Percentiles rank a stretch among this genome's conserved stretches.
These are phyloP conservation scores for Dicrurus megarhynchus DNA, from an alignment of 2,113 vertebrate genomes.

Conservation along the genomic window DNA sequence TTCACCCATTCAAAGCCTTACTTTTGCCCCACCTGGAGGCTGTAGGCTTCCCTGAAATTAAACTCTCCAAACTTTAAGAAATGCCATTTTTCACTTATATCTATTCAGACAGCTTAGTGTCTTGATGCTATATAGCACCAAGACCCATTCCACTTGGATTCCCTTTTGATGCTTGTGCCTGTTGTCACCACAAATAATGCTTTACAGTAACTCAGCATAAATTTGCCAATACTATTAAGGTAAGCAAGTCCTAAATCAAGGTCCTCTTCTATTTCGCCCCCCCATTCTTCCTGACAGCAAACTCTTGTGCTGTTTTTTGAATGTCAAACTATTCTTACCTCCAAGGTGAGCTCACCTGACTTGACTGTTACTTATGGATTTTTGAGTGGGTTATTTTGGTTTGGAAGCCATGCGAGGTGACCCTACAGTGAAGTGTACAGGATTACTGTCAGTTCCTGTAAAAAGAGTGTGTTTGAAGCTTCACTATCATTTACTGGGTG, in stretches of 20 bases:
- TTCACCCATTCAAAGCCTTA: background rate
- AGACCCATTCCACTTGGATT: background rate
- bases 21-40: slow-evolving; percentile 4
- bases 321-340: background rate
- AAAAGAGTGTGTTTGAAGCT: background rate
- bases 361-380: background rate
- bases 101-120: background rate
- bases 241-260: background rate
- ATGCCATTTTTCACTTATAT: background rate
- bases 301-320: background rate
- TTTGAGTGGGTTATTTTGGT: background rate
- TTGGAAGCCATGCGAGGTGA: background rate
- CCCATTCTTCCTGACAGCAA: background rate
- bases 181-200: background rate
- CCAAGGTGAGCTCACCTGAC: background rate
- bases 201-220: background rate
- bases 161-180: background rate
- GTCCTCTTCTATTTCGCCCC: background rate
- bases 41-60: background rate
- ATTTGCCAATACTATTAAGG: background rate
- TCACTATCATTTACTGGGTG: background rate
- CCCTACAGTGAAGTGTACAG: background rate
- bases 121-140: background rate
- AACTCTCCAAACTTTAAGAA: background rate
- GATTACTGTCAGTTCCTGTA: background rate